Evolutionary conservation across 2,888 invertebrate species (phyloP).

Genomic region (Sturmia bella): DNA sequence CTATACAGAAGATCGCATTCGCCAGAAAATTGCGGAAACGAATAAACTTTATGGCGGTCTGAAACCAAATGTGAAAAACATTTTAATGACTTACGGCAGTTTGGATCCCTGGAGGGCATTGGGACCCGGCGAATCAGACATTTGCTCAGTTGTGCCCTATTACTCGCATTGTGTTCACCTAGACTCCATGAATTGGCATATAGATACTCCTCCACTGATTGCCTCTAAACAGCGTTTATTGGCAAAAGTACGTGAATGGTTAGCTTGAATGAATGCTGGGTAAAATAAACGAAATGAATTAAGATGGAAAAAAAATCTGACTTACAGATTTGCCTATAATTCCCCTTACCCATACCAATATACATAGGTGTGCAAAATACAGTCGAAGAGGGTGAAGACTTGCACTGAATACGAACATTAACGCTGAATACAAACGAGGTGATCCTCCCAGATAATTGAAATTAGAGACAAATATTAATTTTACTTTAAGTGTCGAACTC

Average conservation of each 20-base stretch:
- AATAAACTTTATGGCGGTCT: slow-evolving; percentile 83
- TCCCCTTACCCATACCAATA: no score
- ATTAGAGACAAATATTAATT: no score
- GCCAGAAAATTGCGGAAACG: slow-evolving; percentile 76
- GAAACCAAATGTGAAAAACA: slow-evolving; percentile 81
- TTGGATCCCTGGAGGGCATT: slow-evolving; percentile 84
- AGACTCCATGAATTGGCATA: slow-evolving; percentile 73
- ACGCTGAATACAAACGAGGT: no score
- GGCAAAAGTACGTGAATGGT: slow-evolving; percentile 77
- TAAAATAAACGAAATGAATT: no score
- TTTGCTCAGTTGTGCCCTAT: slow-evolving; percentile 76
- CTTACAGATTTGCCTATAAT: no score
- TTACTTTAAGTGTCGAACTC: no score
- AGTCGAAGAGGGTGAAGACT: no score
- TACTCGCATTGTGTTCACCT: slow-evolving; percentile 79
- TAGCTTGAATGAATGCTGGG: slow-evolving; percentile 65
- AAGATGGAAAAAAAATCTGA: no score
- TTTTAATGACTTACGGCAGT: slow-evolving; percentile 83
- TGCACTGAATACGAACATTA: no score
- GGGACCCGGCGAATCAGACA: slow-evolving; percentile 79
- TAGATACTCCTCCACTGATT: slow-evolving; percentile 76
- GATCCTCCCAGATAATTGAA: no score
- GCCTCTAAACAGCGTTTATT: slow-evolving; percentile 77
- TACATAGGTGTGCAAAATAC: no score
- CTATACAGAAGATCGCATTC: slow-evolving; percentile 73